phyloP scores from a whole-genome alignment of 1,140 invertebrate genomes.

The Wasmannia auropunctata region DNA sequence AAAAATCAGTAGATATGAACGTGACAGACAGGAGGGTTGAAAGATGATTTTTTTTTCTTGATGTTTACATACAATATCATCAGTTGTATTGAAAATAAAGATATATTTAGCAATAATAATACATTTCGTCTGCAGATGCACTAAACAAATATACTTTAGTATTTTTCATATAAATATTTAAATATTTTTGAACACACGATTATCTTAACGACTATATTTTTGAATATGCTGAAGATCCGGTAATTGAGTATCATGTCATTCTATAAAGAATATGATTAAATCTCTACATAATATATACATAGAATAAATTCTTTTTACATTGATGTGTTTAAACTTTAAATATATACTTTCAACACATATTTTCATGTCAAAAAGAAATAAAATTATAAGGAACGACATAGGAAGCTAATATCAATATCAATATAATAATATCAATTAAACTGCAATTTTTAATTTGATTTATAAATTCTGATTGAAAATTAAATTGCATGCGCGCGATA shows the following conservation, averaged over 20 bases:
- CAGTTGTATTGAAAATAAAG: conserved; percentile 33
- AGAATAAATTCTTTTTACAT: background rate
- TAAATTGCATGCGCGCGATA: background rate
- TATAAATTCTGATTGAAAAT: background rate
- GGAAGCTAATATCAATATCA: no score
- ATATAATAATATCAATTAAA: conserved; percentile 5
- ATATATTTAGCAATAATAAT: conserved; percentile 34
- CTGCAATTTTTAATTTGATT: background rate
- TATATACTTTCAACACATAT: background rate
- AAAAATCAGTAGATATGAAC: background rate
- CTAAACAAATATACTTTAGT: conserved; percentile 14
- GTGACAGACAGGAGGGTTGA: background rate
- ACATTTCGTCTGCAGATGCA: background rate
- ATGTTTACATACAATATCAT: conserved; percentile 3
- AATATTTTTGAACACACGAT: conserved; percentile 10
- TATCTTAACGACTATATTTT: conserved; percentile 5
- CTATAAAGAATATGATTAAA: background rate
- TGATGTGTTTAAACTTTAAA: background rate
- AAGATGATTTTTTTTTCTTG: background rate
- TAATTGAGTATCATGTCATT: background rate
- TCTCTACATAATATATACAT: no score
- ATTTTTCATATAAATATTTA: background rate
- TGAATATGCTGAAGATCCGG: background rate
- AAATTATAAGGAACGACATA: background rate
- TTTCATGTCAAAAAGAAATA: background rate